These are phyloP conservation scores for Orius insidiosus DNA, from an alignment of 1,140 invertebrate genomes.

Conservation along the genomic window DNA sequence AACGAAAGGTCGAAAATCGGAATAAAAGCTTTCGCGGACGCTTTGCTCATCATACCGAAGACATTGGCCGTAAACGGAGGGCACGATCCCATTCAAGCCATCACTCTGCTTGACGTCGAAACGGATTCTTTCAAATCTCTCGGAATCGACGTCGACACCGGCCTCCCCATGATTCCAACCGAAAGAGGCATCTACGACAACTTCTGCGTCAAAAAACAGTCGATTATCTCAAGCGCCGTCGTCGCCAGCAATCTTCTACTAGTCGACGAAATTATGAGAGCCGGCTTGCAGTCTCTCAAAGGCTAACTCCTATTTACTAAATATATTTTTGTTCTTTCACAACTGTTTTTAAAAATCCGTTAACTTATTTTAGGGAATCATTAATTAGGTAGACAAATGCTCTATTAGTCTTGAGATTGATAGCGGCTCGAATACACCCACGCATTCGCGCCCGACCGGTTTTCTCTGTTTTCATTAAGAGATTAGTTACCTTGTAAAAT, in stretches of 20 bases:
- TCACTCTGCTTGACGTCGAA: slow-evolving; percentile 88
- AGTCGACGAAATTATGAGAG: slow-evolving; percentile 99
- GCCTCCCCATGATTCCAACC: slow-evolving; percentile 67
- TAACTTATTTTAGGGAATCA: too few species aligned
- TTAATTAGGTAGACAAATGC: too few species aligned
- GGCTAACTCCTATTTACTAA: slow-evolving; percentile 23
- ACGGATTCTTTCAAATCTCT: slow-evolving; percentile 32
- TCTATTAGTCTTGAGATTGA: too few species aligned
- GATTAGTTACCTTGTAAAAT: too few species aligned
- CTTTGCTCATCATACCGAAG: slow-evolving; percentile 90
- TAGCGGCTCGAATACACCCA: too few species aligned
- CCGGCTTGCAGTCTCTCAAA: slow-evolving; percentile 93
- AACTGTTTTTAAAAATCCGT: too few species aligned
- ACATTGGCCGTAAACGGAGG: slow-evolving; percentile 85
- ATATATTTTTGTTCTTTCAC: too few species aligned
- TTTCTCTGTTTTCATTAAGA: too few species aligned
- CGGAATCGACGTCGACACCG: slow-evolving; percentile 76
- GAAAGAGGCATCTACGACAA: slow-evolving; percentile 90
- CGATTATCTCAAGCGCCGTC: slow-evolving; percentile 87
- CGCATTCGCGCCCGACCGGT: too few species aligned
- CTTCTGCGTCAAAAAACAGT: slow-evolving; percentile 93
- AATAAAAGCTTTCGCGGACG: slow-evolving; percentile 90
- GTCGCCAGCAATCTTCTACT: slow-evolving; percentile 93
- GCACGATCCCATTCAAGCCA: slow-evolving; percentile 84
- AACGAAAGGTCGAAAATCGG: slow-evolving; percentile 45